phyloP scores from a whole-genome alignment of 2,888 invertebrate genomes.

The Chromoteleia sp. region DNA sequence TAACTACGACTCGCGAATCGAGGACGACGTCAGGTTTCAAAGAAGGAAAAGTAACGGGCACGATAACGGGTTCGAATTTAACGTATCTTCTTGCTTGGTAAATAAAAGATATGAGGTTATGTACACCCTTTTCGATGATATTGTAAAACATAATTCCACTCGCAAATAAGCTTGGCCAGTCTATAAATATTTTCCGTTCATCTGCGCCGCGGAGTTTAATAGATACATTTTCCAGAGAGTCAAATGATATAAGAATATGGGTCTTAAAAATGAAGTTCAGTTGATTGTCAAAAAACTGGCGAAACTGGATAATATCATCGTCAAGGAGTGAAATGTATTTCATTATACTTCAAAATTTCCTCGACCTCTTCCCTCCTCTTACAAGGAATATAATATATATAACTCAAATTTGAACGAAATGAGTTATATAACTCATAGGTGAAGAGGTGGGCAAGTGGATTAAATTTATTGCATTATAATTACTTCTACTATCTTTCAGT shows the following conservation, averaged over 20 bases:
- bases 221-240: conserved; percentile 31
- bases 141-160: conserved; percentile 24
- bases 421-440: too few relatives aligned
- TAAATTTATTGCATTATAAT: too few relatives aligned
- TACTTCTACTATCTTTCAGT: too few relatives aligned
- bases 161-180: conserved; percentile 21
- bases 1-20: conserved; percentile 5
- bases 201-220: conserved; percentile 5
- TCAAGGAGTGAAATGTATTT: too few relatives aligned
- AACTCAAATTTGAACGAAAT: too few relatives aligned
- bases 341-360: too few relatives aligned
- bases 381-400: too few relatives aligned
- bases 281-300: too few relatives aligned
- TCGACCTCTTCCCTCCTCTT: too few relatives aligned
- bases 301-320: too few relatives aligned
- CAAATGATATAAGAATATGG: conserved; percentile 6
- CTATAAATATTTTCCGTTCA: conserved; percentile 19
- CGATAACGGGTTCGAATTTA: conserved; percentile 47
- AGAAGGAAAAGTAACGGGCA: conserved; percentile 55
- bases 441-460: too few relatives aligned
- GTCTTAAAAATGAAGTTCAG: too few relatives aligned
- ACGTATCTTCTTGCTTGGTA: conserved; percentile 32
- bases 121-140: conserved; percentile 33
- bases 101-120: conserved; percentile 16
- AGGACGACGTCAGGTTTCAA: conserved; percentile 43